Evolutionary conservation across 64 coral and sea anemone species (phyloP), one percentile per base, ranked within the genome.

Genomic region (Trachythela sp.): DNA sequence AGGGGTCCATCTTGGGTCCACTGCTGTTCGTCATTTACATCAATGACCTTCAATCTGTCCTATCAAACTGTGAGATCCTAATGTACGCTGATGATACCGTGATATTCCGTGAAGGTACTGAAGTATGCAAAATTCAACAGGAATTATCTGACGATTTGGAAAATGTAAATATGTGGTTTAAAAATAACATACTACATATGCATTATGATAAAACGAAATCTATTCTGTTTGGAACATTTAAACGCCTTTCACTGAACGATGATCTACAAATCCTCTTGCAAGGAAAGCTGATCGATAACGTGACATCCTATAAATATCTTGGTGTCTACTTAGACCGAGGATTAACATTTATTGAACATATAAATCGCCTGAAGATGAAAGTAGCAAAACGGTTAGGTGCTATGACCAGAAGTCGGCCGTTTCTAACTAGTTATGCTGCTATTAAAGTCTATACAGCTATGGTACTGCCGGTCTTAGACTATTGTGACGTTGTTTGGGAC

Each of bases 11-110:
- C 13, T 8, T 51, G 49, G 84, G 84, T 24, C 45, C 84, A 17
- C 45, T 86, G 45, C 84, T 86, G 15, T 86, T 86, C 49, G 84
- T 86, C 13, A 24, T 86, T 8, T 86, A 86, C 45, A 86, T 86
- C 20, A 86, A 86, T 26, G 43, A 86, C 49, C 84, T 86, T 52
- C 84, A 38, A 52, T 22, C 20, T 15, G 42, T 38, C 84, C 45
- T 86, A 2, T 2, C 29, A 29, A 13, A 14, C 0, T 86, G 39
- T 8, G 29, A 50, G 3, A 86, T 85, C 40, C 7, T 6, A 7
- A 49, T 49, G 48, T 49, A 49, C 15, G 48, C 48, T 9, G 48
- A 49, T 15, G 48, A 49, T 49, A 49, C 48, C 48, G 48, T 49
- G 48, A 49, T 49, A 49, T 49, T 9, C 15, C 7, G 7, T 49